Conservation (phyloP, 2,888 invertebrate species). For the Noctuana brunneofusca region DNA sequence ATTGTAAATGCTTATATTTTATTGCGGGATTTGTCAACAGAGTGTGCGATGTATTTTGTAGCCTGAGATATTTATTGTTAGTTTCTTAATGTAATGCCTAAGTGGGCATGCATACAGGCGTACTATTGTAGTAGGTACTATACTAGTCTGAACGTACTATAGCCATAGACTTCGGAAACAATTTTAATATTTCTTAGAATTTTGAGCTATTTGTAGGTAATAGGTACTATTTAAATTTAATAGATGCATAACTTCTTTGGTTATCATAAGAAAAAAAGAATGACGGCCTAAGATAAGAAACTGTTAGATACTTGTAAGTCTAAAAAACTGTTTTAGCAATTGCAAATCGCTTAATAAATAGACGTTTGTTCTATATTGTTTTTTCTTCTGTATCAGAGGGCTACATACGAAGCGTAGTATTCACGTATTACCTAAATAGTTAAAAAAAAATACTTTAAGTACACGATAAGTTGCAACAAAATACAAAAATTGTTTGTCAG, state of each 20-base stretch:
- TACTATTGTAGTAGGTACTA: slow-evolving; percentile 47
- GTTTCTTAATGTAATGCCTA: slow-evolving; percentile 73
- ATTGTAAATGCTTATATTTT: slow-evolving; percentile 84
- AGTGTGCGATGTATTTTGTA: slow-evolving; percentile 79
- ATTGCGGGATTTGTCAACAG: slow-evolving; percentile 83
- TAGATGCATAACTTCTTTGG: too few relatives aligned
- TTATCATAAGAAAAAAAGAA: too few relatives aligned
- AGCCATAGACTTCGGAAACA: slow-evolving; percentile 3
- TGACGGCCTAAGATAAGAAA: too few relatives aligned
- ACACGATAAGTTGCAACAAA: too few relatives aligned
- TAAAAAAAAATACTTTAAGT: too few relatives aligned
- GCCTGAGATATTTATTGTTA: slow-evolving; percentile 77
- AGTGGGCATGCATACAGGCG: slow-evolving; percentile 59
- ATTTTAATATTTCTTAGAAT: background rate
- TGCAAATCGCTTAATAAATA: too few relatives aligned
- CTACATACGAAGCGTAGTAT: too few relatives aligned
- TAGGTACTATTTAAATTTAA: background rate
- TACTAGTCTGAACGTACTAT: slow-evolving; percentile 32
- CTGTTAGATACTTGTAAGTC: too few relatives aligned
- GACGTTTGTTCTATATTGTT: too few relatives aligned
- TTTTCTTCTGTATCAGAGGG: too few relatives aligned
- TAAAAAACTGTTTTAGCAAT: too few relatives aligned
- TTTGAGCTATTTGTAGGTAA: background rate
- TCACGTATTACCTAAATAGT: too few relatives aligned
- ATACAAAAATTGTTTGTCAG: background rate